Evolutionary conservation across 2,888 invertebrate species (phyloP), one percentile per base, ranked within the genome.

Genomic region (Tetranychus truncatus): DNA sequence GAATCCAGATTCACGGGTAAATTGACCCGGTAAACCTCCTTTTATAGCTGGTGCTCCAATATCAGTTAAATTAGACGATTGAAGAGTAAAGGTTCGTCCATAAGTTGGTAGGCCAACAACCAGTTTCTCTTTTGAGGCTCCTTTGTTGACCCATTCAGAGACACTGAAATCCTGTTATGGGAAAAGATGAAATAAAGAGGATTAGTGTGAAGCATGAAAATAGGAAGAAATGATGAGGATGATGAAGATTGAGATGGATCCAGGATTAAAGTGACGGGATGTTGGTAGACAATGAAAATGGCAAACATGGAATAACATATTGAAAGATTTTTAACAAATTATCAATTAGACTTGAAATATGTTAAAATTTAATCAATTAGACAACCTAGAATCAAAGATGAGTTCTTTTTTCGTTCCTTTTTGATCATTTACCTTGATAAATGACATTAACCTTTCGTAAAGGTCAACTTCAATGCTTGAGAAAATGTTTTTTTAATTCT

Each of bases 21-120:
- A 95, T 80, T 90, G 89, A 74, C 94, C 95, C 0, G 90, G 85
- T 72, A 86, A 85, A 75, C 94, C 95, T 74, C 93, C 94, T 46
- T 91, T 92, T 69, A 89, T 90, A 1, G 93, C 92, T 0, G 93
- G 89, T 0, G 94, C 92, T 3, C 93, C 93, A 79, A 95, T 93
- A 81, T 94, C 93, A 80, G 93, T 94, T 81, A 92, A 91, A 0
- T 90, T 89, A 6, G 87, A 87, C 80, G 93, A 91, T 71, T 90
- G 89, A 73, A 95, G 85, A 44, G 91, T 91, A 83, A 95, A 95
- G 11, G 92, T 91, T 76, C 95, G 86, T 45, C 95, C 95, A 81
- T 95, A 95, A 0, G 92, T 92, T 7, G 94, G 92, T 90, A 94
- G 91, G 72, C 95, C 95, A 75, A 95, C 91, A 87, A 94, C 89